Conservation (phyloP, 2,888 invertebrate species). For the Cerastis leucographa region DNA sequence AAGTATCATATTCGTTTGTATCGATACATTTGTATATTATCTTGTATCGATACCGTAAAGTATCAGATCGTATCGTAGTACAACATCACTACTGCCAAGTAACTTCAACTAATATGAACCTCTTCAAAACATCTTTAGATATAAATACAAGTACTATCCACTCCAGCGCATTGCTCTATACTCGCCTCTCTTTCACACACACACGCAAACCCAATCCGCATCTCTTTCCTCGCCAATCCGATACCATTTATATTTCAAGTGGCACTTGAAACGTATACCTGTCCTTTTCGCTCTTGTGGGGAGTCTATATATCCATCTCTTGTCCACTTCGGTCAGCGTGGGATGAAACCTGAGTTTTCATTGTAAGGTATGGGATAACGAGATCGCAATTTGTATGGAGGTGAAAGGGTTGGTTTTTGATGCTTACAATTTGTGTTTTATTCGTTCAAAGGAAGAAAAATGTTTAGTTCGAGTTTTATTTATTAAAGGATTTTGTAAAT, state of each 20-base stretch:
- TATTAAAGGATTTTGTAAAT: constrained; percentile 21
- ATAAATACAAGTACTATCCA: constrained; percentile 61
- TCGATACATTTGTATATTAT: neutral
- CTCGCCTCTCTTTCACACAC: constrained; percentile 51
- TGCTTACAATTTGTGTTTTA: constrained; percentile 62
- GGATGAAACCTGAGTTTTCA: constrained; percentile 84
- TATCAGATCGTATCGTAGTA: neutral
- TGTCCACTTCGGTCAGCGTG: constrained; percentile 80
- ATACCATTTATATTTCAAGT: constrained; percentile 89
- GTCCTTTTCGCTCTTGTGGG: constrained; percentile 73
- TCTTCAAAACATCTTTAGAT: constrained; percentile 61
- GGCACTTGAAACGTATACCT: constrained; percentile 76
- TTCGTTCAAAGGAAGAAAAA: constrained; percentile 50
- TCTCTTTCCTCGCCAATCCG: constrained; percentile 77
- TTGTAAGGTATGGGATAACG: constrained; percentile 81
- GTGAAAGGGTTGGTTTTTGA: constrained; percentile 69
- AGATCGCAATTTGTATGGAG: constrained; percentile 64
- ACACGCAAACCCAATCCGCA: constrained; percentile 61
- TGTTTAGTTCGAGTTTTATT: constrained; percentile 49
- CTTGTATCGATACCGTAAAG: neutral
- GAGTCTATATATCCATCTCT: constrained; percentile 71
- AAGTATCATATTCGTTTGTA: neutral
- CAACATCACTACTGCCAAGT: constrained; percentile 19
- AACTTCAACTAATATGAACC: constrained; percentile 58
- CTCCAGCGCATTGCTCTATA: constrained; percentile 67